Conservation (phyloP, 2,113 vertebrate species). For the Irena cyanogastra region DNA sequence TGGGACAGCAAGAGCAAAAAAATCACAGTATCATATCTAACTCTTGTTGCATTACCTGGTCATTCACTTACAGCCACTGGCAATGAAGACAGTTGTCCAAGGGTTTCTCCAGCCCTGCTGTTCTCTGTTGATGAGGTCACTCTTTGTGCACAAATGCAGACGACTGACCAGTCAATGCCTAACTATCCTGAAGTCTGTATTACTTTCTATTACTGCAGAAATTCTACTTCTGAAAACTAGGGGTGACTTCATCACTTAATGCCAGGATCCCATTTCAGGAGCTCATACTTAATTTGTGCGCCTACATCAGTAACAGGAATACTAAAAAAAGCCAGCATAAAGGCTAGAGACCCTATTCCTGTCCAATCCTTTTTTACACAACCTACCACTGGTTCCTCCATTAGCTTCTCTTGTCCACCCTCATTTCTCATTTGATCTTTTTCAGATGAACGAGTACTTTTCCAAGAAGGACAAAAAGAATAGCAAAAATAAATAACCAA, state of each 20-base stretch:
- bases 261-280: background rate
- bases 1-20: background rate
- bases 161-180: background rate
- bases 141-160: background rate
- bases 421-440: background rate
- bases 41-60: rapidly evolving
- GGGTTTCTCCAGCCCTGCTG: background rate
- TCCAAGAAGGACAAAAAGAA: background rate
- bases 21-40: background rate
- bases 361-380: background rate
- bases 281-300: background rate
- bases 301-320: background rate
- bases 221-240: background rate
- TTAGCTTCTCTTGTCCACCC: background rate
- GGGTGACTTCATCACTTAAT: background rate
- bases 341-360: background rate
- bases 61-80: background rate
- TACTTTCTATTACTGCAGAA: background rate
- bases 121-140: background rate
- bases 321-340: background rate
- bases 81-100: background rate
- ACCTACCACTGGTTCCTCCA: background rate
- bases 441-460: background rate
- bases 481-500: background rate
- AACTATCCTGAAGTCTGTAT: background rate